Evolutionary conservation across 2,888 invertebrate species (phyloP), one percentile per base, ranked within the genome.

Genomic region (Drymonia ruficornis): DNA sequence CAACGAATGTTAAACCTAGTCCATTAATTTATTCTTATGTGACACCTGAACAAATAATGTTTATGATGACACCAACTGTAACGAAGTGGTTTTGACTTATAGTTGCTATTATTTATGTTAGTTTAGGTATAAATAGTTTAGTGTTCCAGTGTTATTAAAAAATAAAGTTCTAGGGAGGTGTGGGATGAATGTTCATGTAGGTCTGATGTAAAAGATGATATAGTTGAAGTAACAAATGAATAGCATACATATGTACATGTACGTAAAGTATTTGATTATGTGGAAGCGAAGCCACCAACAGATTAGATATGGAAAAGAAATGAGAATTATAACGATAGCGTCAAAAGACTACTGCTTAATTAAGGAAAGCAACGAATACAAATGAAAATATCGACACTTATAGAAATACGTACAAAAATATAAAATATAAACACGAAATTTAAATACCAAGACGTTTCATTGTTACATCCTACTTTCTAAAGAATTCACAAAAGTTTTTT

Each of bases 1-100:
- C 78, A 81, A 80, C 76, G 79, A 80, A 72, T 62, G 65, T 59
- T 53, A 65, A 67, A 54, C 80, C 87, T 87, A 86, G 87, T 87
- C 87, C 76, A 76, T 52, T 70, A 78, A 86, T 81, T 82, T 84
- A 83, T 80, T 76, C 67, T 72, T 67, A 63, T 63, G 53, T 64
- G 15, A 56, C 74, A 75, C 63, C 69, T 70, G 69, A 65, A 68
- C 61, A 70, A 66, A 74, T 57, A 72, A 57, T 53, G 50, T 65
- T 53, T 66, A 63, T 57, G 38, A 56, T 51, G 50, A 50, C 67
- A 61, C 53, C 43, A 19, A 12, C 19, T 3, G 19, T 43, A 42
- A 38, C 12, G 40, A 40, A 40, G 40, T 6, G 5, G n/a, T 16
- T 40, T 40, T 40, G 40, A 40, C 40, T 43, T 43, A 23, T 40